Evolutionary conservation across 1,140 invertebrate species (phyloP).

Genomic region (Riptortus pedestris): DNA sequence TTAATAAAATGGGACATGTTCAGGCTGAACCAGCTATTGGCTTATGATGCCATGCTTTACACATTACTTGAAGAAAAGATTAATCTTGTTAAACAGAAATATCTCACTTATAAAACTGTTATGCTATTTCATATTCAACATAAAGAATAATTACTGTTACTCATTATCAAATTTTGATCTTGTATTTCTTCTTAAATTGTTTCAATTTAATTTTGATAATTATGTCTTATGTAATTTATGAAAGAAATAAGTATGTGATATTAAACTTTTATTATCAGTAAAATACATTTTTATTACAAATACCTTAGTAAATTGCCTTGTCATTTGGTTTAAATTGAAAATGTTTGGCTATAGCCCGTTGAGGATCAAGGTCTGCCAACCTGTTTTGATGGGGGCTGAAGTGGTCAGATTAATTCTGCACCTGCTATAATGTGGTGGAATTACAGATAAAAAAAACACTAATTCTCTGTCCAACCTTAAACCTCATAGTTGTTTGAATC

Average conservation of each 20-base stretch:
- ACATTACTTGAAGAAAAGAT: background rate
- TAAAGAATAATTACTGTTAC: background rate
- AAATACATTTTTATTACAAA: background rate
- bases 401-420: too few species aligned
- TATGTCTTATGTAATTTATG: background rate
- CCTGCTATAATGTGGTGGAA: too few species aligned
- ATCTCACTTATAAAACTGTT: background rate
- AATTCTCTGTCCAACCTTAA: too few species aligned
- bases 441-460: too few species aligned
- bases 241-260: background rate
- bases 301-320: background rate
- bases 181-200: too few species aligned
- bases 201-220: too few species aligned
- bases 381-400: too few species aligned
- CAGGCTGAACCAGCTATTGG: background rate
- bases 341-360: too few species aligned
- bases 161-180: too few species aligned
- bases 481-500: too few species aligned
- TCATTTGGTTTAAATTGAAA: too few species aligned
- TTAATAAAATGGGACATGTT: constrained; percentile 6
- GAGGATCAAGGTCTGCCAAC: too few species aligned
- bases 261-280: background rate
- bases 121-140: background rate
- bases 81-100: background rate
- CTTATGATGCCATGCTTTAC: background rate